Conservation (phyloP, 2,113 vertebrate species). For the Willisornis vidua region DNA sequence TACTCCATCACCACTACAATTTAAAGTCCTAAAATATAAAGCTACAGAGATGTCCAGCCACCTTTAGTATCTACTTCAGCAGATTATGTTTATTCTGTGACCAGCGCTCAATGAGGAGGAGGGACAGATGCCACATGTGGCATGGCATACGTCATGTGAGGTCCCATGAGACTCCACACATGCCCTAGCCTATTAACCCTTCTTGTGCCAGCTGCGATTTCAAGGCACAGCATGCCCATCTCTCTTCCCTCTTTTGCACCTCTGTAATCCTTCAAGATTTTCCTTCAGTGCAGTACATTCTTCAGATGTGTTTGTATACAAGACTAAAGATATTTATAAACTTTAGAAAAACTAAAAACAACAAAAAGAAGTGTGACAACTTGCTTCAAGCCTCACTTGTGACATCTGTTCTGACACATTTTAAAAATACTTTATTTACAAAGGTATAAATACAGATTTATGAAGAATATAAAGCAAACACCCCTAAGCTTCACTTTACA, state of each 20-base stretch:
- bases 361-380: not conserved
- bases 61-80: not conserved
- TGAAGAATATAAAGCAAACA: not conserved
- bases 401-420: not conserved
- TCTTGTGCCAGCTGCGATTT: not conserved
- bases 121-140: not conserved
- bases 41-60: not conserved
- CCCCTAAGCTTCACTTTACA: not conserved
- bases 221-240: not conserved
- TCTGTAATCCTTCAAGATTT: not conserved
- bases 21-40: not conserved
- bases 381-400: not conserved
- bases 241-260: not conserved
- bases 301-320: not conserved
- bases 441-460: not conserved
- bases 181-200: not conserved
- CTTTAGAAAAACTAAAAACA: not conserved
- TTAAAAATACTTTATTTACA: not conserved
- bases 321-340: not conserved
- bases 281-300: not conserved
- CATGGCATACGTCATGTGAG: not conserved
- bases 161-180: not conserved
- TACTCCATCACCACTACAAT: not conserved
- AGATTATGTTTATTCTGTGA: not conserved
- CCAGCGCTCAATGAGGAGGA: rapidly evolving